Base-by-base conservation (phyloP, 2,888 invertebrate genomes). In the Drosophila pseudotakahashii region DNA sequence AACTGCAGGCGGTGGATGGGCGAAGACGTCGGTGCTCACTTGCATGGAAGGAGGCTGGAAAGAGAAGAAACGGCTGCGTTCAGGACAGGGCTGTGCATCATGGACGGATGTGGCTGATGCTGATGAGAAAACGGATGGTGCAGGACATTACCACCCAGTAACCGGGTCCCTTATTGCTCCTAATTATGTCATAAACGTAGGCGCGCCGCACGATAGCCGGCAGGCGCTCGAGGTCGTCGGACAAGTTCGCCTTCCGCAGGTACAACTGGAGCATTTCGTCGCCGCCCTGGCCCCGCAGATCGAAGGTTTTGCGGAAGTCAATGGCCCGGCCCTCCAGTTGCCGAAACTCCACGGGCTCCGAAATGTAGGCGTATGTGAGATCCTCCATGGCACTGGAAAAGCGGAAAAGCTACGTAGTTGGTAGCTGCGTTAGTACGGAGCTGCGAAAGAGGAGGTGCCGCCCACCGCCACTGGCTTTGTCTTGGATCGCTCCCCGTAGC, bases 181-280 rank as follows among this genome's bases (percentile, higher is more conserved):
- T 85, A 48, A 90, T 84, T 72, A 90, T 90, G 76, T 90, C 91
- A 71, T 90, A 91, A 41, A 91, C 89, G 39, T 89, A 89, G 26
- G 89, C 82, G 32, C 89, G 81, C 44, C 90, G 73, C 73, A 90
- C 88, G 44, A 89, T 73, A 16, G 88, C 67, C 42, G 85, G 79
- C 53, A 90, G 63, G 10, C 73, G 73, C 41, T 89, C 83, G 37
- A 90, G 79, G 55, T 90, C 77, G 52, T 88, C 90, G 36, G 83
- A 75, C 9, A 89, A 57, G 4, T 90, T 84, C 5, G 90, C 90
- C 71, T 84, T 90, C 34, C 78, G 79, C 36, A 90, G 67, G 64
- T 91, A 90, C 26, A 90, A 57, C n/a, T 84, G 84, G 7, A 90
- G 80, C 89, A 90, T 89, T 57, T 90, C 88, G 58, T 90, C 90